phyloP scores from a whole-genome alignment of 2,888 invertebrate genomes.

The Drosophila stalkeri region DNA sequence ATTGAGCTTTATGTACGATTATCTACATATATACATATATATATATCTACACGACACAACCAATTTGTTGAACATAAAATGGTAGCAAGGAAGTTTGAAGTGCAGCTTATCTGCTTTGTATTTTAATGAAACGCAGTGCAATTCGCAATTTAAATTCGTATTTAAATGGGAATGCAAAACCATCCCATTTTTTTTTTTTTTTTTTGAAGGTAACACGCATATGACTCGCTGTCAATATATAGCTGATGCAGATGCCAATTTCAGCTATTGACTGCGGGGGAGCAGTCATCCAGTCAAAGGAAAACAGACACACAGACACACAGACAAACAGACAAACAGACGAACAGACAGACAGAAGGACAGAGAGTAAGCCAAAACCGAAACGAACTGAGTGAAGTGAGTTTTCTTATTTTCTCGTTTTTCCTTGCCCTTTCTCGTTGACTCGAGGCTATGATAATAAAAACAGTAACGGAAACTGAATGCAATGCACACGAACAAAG shows the following conservation, averaged over 20 bases:
- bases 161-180: constrained; percentile 28
- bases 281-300: constrained; percentile 67
- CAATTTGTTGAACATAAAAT: neutral
- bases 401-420: constrained; percentile 46
- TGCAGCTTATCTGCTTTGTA: constrained; percentile 6
- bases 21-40: neutral
- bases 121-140: constrained; percentile 28
- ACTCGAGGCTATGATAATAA: constrained; percentile 72
- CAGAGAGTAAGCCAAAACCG: constrained; percentile 2
- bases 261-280: constrained; percentile 68
- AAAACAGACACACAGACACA: constrained; percentile 23
- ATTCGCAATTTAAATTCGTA: constrained; percentile 21
- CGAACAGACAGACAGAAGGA: neutral
- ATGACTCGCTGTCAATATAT: constrained; percentile 25
- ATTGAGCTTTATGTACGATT: constrained; percentile 15
- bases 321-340: neutral
- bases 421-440: constrained; percentile 33
- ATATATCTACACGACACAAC: neutral
- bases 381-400: constrained; percentile 48
- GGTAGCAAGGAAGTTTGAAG: neutral
- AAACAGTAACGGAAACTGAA: constrained; percentile 70
- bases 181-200: neutral
- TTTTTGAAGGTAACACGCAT: constrained; percentile 11
- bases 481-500: constrained; percentile 70
- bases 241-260: constrained; percentile 62